These are phyloP conservation scores for Xenops minutus DNA, from an alignment of 2,797 vertebrate species.

Conservation along the genomic window DNA sequence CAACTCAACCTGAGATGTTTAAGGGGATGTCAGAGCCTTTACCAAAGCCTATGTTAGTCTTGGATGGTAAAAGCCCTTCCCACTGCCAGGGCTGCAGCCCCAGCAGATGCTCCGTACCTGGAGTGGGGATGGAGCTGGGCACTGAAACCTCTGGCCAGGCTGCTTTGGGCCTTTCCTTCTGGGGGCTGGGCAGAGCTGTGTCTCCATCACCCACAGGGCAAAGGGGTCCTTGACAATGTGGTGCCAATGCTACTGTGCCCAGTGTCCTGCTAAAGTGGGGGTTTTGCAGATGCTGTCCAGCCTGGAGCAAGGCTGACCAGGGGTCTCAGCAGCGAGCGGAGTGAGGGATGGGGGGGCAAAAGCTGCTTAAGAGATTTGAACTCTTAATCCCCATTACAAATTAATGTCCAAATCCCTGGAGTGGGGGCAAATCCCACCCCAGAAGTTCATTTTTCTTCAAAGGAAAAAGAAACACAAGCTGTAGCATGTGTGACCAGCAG, in stretches of 20 bases:
- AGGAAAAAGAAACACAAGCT: not conserved
- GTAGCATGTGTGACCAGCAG: rapidly evolving
- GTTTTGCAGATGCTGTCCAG: not conserved
- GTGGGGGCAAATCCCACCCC: slow-evolving; percentile 39
- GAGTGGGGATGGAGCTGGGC: rapidly evolving
- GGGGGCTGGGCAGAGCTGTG: rapidly evolving
- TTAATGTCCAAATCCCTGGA: slow-evolving; percentile 46
- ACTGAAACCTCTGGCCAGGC: rapidly evolving
- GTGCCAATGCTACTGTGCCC: rapidly evolving
- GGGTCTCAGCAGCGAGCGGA: not conserved
- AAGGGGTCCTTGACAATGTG: rapidly evolving
- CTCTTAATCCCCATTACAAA: slow-evolving; percentile 62
- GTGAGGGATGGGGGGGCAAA: not conserved
- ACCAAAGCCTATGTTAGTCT: not conserved
- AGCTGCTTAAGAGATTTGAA: slow-evolving; percentile 64
- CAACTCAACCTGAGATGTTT: not conserved
- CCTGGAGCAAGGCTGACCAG: rapidly evolving
- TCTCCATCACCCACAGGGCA: not conserved
- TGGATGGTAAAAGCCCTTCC: not conserved
- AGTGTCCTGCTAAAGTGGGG: not conserved
- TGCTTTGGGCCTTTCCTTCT: not conserved
- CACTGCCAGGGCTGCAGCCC: not conserved
- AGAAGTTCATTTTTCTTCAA: slow-evolving; percentile 32
- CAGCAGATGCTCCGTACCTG: not conserved
- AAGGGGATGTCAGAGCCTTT: not conserved